Base-by-base conservation (phyloP, 2,888 invertebrate genomes). In the Caenorhabditis afra region DNA sequence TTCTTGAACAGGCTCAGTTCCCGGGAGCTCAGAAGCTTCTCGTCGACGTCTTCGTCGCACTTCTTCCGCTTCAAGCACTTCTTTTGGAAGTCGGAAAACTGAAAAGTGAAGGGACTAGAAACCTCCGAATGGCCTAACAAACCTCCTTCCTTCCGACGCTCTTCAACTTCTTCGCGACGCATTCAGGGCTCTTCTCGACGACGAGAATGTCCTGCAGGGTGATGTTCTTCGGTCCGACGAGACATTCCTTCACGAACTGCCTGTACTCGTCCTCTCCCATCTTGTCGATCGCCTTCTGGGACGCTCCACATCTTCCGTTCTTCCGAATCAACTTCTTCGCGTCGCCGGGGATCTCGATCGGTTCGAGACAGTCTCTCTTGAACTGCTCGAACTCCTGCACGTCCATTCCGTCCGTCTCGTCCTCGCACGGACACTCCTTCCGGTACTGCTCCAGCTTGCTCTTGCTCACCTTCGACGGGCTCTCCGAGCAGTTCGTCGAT, bases 341-440 rank as follows among this genome's bases (percentile, higher is more conserved):
- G 14, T 55, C 16, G 47, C 71, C 71, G 12, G 71, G 57, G 5
- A 29, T 18, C n/a, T 64, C 39, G 12, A 71, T 55, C 14, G 59
- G 53, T 23, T 65, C 64, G 29, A 73, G 37, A 22, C 73, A 73
- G 5, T 73, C 58, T n/a, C 47, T 49, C 39, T 64, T 64, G 57
- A 73, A 73, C 16, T 16, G 41, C 16, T 20, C 47, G 3, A 64
- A 64, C 18, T 73, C 57, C 10, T 57, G 22, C 14, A 37, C 44
- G 22, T 12, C 57, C 71, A 71, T 71, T 29, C 49, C 49, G 10
- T 49, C 57, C n/a, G 49, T 39, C 41, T 71, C 64, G 14, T 61
- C 58, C 45, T 75, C 74, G 55, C 74, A 75, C 29, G 74, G 74
- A 59, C 74, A 75, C 20, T 59, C 55, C 41, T 61, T 67, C 22